Percentiles rank a stretch among this genome's conserved stretches.
Conservation (phyloP, 2,888 invertebrate species). For the Scaptomyza caliginosa region DNA sequence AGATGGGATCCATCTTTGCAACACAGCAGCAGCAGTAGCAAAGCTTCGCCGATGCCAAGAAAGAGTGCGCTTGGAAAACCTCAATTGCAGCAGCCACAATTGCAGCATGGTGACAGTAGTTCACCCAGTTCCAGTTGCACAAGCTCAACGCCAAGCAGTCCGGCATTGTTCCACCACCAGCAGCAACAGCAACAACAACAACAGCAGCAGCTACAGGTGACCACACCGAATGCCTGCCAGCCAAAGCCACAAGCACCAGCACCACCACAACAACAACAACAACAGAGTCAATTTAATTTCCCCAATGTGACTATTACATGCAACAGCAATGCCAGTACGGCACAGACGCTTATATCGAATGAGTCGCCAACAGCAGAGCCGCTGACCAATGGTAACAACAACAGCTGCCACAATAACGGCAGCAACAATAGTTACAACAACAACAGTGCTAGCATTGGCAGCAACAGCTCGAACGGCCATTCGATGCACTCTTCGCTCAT, state of each 20-base stretch:
- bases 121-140: constrained; percentile 98
- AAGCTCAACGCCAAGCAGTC: constrained; percentile 97
- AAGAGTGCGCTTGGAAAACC: constrained; percentile 76
- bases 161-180: constrained; percentile 87
- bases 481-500: constrained; percentile 39
- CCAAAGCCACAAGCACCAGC: constrained; percentile 50
- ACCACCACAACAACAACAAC: constrained; percentile 41
- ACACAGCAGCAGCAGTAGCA: constrained; percentile 76
- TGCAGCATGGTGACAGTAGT: constrained; percentile 89
- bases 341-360: constrained; percentile 77
- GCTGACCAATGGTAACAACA: constrained; percentile 50
- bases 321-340: constrained; percentile 41
- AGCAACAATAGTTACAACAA: constrained; percentile 12
- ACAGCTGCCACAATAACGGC: constrained; percentile 28
- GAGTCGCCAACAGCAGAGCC: constrained; percentile 46
- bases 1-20: constrained; percentile 41
- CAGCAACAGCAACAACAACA: constrained; percentile 82
- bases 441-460: constrained; percentile 20
- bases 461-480: constrained; percentile 49
- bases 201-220: constrained; percentile 45
- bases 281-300: constrained; percentile 83
- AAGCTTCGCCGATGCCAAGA: constrained; percentile 81
- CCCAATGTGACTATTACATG: constrained; percentile 83
- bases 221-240: constrained; percentile 78
- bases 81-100: constrained; percentile 58